Conservation (phyloP, 2,797 vertebrate species). For the Dermochelys coriacea region DNA sequence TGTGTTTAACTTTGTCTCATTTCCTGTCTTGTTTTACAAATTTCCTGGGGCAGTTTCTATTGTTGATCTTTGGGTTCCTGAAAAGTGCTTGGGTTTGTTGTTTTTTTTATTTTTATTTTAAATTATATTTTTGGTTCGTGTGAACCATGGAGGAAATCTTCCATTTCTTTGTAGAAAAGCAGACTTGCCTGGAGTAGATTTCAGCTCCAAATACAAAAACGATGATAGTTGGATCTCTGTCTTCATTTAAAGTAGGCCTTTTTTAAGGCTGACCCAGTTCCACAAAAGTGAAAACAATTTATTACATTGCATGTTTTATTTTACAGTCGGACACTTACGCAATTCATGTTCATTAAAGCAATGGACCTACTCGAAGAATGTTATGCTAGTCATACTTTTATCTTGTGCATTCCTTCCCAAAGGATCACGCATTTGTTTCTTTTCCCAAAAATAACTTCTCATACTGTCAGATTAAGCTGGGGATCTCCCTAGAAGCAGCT, state of each 20-base stretch:
- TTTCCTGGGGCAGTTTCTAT: neutral
- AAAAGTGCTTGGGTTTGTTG: neutral
- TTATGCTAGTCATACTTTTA: neutral
- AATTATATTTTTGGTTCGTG: neutral
- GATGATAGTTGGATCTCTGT: neutral
- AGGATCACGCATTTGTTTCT: neutral
- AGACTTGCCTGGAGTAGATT: neutral
- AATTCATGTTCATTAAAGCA: neutral
- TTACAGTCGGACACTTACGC: neutral
- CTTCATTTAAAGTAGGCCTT: neutral
- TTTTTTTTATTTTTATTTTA: neutral
- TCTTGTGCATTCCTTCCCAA: neutral
- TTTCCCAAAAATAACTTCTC: neutral
- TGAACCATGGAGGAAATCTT: neutral
- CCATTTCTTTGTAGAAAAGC: neutral
- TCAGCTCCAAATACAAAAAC: neutral
- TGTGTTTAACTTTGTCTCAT: neutral
- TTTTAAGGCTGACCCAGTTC: neutral
- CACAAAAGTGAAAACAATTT: accelerated
- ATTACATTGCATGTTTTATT: neutral
- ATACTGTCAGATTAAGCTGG: neutral
- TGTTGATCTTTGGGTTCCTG: neutral
- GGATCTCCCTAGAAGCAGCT: neutral
- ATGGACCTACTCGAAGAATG: neutral
- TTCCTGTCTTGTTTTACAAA: neutral